Base-by-base conservation (phyloP, 2,113 vertebrate genomes). In the Pseudorasbora parva region DNA sequence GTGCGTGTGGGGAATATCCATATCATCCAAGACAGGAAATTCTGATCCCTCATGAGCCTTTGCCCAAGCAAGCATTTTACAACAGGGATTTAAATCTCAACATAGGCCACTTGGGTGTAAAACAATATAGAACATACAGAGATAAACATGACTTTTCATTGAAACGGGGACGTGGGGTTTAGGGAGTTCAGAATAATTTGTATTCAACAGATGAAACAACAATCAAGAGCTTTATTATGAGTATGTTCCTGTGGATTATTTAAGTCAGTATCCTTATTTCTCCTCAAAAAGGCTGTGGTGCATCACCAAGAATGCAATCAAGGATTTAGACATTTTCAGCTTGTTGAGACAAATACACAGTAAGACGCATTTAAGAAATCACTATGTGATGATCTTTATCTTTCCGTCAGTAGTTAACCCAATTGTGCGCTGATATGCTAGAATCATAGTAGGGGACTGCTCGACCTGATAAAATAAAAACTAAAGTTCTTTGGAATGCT, bases 21-120 rank as follows among this genome's bases (percentile, higher is more conserved):
- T 54, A 78, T 72, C 71, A 62, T 77, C 43, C 47, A 51, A 47
- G 51, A 64, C 51, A 64, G 62, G 68, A 88, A 81, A 83, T 82
- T 27, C 43, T 43, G 81, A 83, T 88, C 64, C 7, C 33, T 69
- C 60, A 27, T 60, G 80, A 79, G 47, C 56, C 43, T 60, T n/a
- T 82, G 86, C 47, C 47, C 78, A 49, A 51, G 60, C 57, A 79
- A 57, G 49, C 80, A 78, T 10, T 21, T 73, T 85, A 56, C 59
- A 17, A 23, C 49, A 17, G 49, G 76, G 81, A 82, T 68, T 82
- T 68, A 62, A 80, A 75, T 47, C 72, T 59, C 49, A 82, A 77
- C 27, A 23, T 25, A 71, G 23, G 41, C 45, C 81, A 54, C 25
- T 27, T 51, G 81, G 33, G 56, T 59, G 77, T 74, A 19, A n/a